These are phyloP conservation scores for Esox masquinongy DNA, from an alignment of 2,797 vertebrate genomes.

Conservation along the genomic window DNA sequence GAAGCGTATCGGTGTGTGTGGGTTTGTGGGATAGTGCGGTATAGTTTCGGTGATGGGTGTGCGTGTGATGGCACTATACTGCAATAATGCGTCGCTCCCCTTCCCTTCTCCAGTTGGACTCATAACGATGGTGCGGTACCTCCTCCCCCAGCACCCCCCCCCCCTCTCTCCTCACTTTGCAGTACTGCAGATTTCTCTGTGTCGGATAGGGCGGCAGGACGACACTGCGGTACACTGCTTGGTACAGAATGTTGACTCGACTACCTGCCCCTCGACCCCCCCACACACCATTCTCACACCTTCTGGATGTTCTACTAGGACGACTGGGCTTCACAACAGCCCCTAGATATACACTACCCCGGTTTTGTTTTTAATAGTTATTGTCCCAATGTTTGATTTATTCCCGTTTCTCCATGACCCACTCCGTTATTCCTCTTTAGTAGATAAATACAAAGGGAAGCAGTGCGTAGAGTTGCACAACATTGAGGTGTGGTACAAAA, in stretches of 20 bases:
- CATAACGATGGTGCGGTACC: slow-evolving; percentile 67
- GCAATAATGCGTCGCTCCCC: slow-evolving; percentile 79
- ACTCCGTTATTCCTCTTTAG: neutral
- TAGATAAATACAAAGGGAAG: neutral
- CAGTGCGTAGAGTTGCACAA: neutral
- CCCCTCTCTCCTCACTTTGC: slow-evolving; percentile 59
- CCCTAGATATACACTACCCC: neutral
- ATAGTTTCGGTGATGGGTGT: slow-evolving; percentile 46
- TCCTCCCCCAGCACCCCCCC: slow-evolving; percentile 27
- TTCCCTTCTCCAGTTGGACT: slow-evolving; percentile 65
- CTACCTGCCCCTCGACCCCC: slow-evolving; percentile 48
- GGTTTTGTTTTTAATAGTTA: neutral
- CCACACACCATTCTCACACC: neutral
- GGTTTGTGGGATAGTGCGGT: slow-evolving; percentile 47
- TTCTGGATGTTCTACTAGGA: neutral
- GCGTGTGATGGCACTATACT: slow-evolving; percentile 55
- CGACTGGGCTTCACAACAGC: neutral
- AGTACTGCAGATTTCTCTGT: slow-evolving; percentile 70
- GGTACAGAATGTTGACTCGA: slow-evolving; percentile 66
- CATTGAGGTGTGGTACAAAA: neutral
- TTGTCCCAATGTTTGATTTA: neutral
- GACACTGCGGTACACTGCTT: slow-evolving; percentile 73
- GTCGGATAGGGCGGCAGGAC: slow-evolving; percentile 67
- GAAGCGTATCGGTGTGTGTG: slow-evolving; percentile 19
- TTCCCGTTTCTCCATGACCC: neutral